Base-by-base conservation (phyloP, 37 sponge, comb jelly and placozoan species). In the Bolinopsis microptera region DNA sequence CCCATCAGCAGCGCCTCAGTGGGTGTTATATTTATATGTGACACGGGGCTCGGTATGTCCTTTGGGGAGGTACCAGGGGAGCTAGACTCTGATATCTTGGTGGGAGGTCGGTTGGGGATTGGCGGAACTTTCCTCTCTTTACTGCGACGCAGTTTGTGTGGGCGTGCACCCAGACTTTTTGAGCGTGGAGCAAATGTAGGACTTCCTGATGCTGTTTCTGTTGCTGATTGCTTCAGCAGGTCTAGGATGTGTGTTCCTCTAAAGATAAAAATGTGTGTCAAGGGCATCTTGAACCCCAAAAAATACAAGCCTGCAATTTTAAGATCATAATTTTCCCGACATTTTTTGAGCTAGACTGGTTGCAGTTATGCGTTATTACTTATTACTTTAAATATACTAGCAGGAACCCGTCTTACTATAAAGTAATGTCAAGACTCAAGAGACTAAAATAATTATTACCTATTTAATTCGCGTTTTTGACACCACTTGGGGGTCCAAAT, bases 141-240 rank as follows among this genome's bases (percentile, higher is more conserved):
- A 13, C 61, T 48, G 61, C 80, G 80, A 3, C 80, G 80, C 3
- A 77, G 36, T 28, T 24, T 24, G 33, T 77, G 28, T 1, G 80
- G 80, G 9, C 80, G 35, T 2, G 80, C 33, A 16, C 80, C 80
- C 35, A 77, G 80, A 32, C 80, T 77, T 35, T 77, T 77, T 16
- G 80, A 77, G 33, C 80, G 80, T 34, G 80, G 80, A 77, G 33
- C 80, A 36, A 32, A 32, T 77, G 80, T 77, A 77, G 80, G 80
- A 48, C 61, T 48, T 48, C 61, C 61, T 18, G 61, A 5, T 18
- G 61, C 9, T 18, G 61, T 48, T 48, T 5, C 9, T 18, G 61
- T 48, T 48, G 5, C 13, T 48, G 13, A 5, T 5, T 48, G 5
- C 61, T 48, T 48, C 61, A 48, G 61, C 9, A 48, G 61, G 61